Evolutionary conservation across 2,797 vertebrate genomes (phyloP).

Genomic region (Pseudopleuronectes americanus): DNA sequence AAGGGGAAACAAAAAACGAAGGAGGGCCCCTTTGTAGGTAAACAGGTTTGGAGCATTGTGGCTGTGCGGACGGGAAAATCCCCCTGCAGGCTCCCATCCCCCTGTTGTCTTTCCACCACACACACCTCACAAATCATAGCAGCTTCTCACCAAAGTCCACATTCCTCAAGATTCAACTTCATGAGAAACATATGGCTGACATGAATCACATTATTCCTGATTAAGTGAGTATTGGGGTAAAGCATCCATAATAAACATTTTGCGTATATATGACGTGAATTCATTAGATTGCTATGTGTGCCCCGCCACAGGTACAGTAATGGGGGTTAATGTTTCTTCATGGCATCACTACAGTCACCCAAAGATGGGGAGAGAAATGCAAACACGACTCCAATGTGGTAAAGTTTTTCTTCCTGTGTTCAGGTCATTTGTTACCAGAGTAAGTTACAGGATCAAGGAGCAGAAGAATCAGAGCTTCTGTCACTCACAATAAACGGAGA

Average conservation of each 20-base stretch:
- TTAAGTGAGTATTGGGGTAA: conserved; percentile 72
- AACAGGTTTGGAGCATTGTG: conserved; percentile 66
- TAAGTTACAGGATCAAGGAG: conserved; percentile 21
- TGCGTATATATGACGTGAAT: conserved; percentile 50
- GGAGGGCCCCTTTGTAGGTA: conserved; percentile 64
- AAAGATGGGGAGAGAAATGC: conserved; percentile 38
- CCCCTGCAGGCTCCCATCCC: conserved; percentile 63
- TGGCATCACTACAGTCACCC: conserved; percentile 15
- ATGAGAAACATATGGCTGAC: conserved; percentile 83
- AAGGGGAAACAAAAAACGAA: conserved; percentile 27
- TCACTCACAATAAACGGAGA: conserved; percentile 13
- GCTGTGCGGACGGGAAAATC: conserved; percentile 54
- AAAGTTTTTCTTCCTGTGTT: conserved; percentile 17
- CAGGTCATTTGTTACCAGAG: conserved; percentile 6
- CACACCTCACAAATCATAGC: conserved; percentile 83
- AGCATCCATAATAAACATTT: conserved; percentile 74
- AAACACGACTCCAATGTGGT: conserved; percentile 26
- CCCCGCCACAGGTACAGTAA: conserved; percentile 24
- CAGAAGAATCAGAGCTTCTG: conserved; percentile 1
- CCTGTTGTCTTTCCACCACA: conserved; percentile 74
- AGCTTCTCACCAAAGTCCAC: conserved; percentile 80
- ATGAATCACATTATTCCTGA: conserved; percentile 80
- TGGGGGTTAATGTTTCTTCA: conserved; percentile 31
- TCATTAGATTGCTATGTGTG: conserved; percentile 39
- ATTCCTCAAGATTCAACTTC: conserved; percentile 83